Evolutionary conservation across 2,888 invertebrate species (phyloP), one percentile per base, ranked within the genome.

Genomic region (Prenolepis imparis): DNA sequence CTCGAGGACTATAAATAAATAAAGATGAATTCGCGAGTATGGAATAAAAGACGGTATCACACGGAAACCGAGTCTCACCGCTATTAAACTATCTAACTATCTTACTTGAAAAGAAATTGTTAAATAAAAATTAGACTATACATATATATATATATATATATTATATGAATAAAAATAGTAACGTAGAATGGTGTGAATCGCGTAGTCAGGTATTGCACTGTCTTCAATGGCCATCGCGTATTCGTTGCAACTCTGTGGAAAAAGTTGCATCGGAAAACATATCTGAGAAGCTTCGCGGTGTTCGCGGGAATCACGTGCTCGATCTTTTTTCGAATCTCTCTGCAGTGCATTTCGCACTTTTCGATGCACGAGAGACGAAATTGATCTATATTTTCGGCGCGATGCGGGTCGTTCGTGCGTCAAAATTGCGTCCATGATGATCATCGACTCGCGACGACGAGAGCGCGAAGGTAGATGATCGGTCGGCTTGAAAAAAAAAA

Each of bases 171-270:
- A 66, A 32, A 77, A 59, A 44, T 59, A 70, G 44, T 72, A 57
- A 32, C 67, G 39, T 66, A 70, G 32, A 48, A 48, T 52, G 72
- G 59, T 39, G 59, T 73, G 84, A 28, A 28, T 78, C 68, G 24
- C 74, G 83, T 64, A 52, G 66, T 83, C 72, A 84, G 77, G 82
- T 92, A 92, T 93, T 93, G 91, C 91, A 93, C 92, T 91, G 88
- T 87, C 88, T 90, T 90, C 86, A 88, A 90, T 89, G 92, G 91
- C 91, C 88, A 81, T 91, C 91, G 88, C 21, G 28, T 28, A 28
- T 3, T 28, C 28, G 3, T 28, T 28, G 28, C 28, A 28, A 28
- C 28, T 28, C 28, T 28, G 28, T 28, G 28, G 3, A 3, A 28
- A 28, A 28, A 28, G 28, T 28, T 28, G 28, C 28, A 28, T 28